Conservation (phyloP, 2,797 vertebrate genomes). For the Acanthis flammea region DNA sequence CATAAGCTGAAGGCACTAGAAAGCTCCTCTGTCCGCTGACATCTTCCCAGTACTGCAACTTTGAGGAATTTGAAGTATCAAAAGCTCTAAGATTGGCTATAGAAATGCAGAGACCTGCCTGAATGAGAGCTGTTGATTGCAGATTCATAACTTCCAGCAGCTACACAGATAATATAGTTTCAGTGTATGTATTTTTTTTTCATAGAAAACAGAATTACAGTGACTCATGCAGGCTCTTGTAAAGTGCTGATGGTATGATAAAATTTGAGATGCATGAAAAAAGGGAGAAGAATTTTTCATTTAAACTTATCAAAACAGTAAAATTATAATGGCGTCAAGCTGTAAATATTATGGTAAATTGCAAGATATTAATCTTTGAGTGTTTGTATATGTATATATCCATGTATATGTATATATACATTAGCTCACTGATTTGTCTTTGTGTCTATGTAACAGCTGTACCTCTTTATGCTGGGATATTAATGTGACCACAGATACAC, state of each 20-base stretch:
- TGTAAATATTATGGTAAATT: not conserved
- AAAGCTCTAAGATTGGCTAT: not conserved
- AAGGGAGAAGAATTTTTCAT: not conserved
- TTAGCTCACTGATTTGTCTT: not conserved
- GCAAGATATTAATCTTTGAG: not conserved
- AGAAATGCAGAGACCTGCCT: not conserved
- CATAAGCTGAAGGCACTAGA: not conserved
- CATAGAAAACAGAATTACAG: not conserved
- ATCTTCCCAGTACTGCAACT: not conserved
- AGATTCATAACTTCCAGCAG: not conserved
- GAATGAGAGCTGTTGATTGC: not conserved
- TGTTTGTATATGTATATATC: not conserved
- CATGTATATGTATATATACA: not conserved
- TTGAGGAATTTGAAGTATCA: not conserved
- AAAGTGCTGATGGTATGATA: not conserved
- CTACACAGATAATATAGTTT: not conserved
- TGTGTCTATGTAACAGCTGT: not conserved
- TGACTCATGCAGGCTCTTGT: not conserved
- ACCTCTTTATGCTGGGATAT: not conserved
- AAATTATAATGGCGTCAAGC: not conserved
- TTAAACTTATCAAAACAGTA: slow-evolving; percentile 20
- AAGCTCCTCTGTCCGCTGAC: not conserved
- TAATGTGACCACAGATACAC: not conserved
- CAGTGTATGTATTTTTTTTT: not conserved
- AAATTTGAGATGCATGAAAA: not conserved